Evolutionary conservation across 2,888 invertebrate genomes (phyloP).

Genomic region (Tortricodes alternella): DNA sequence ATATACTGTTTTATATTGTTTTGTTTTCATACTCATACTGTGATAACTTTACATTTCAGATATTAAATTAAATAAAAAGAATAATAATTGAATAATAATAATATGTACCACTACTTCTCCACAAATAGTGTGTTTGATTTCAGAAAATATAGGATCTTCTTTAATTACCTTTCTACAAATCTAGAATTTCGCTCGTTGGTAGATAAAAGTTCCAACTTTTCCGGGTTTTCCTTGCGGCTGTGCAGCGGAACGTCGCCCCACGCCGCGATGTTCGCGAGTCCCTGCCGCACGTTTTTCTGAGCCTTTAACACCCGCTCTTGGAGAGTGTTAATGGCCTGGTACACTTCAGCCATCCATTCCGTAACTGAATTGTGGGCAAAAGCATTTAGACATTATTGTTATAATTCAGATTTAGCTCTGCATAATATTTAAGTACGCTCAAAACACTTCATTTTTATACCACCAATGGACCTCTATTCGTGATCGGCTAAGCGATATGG

Average conservation of each 20-base stretch:
- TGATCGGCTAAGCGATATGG: no score
- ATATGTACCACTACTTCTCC: no score
- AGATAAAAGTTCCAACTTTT: slow-evolving; percentile 77
- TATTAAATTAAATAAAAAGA: no score
- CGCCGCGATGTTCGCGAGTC: slow-evolving; percentile 81
- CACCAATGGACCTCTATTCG: no score
- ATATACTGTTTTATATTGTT: no score
- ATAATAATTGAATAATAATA: no score
- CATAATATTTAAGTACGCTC: no score
- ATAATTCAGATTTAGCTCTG: not conserved
- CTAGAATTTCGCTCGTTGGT: slow-evolving; percentile 81
- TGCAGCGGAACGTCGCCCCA: slow-evolving; percentile 91
- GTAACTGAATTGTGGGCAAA: slow-evolving; percentile 68
- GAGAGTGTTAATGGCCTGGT: slow-evolving; percentile 86
- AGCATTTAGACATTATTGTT: not conserved
- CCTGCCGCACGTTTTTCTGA: slow-evolving; percentile 84
- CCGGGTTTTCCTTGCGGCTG: slow-evolving; percentile 83
- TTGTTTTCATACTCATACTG: no score
- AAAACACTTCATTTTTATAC: no score
- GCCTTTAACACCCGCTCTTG: slow-evolving; percentile 86
- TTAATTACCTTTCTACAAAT: slow-evolving; percentile 73
- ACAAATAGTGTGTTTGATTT: no score
- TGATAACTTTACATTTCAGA: no score
- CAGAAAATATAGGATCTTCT: not conserved
- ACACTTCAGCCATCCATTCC: slow-evolving; percentile 87